A percentile compares a stretch with the other conserved stretches of the same genome.
Evolutionary conservation across 2,888 invertebrate genomes (phyloP).

Genomic region (Lasioglossum malachurum): DNA sequence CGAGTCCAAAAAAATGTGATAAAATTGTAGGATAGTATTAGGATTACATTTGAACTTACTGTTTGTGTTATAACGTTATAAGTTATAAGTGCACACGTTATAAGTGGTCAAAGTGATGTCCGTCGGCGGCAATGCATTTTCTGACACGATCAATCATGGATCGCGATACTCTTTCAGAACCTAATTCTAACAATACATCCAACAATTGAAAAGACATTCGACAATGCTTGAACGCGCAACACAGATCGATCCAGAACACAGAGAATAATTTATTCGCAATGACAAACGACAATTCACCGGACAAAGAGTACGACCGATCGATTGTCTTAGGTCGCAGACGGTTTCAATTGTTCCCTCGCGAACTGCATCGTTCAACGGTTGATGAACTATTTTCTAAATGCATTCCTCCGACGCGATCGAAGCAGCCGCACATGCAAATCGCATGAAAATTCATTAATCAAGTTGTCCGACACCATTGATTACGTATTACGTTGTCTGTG

Average conservation of each 20-base stretch:
- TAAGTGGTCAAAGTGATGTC: too few species aligned
- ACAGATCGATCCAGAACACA: neutral
- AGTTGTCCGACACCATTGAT: constrained; percentile 15
- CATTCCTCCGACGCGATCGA: neutral
- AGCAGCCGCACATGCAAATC: constrained; percentile 13
- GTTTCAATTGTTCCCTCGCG: neutral
- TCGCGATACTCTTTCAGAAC: too few species aligned
- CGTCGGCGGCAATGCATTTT: too few species aligned
- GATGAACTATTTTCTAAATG: constrained; percentile 22
- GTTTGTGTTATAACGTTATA: too few species aligned
- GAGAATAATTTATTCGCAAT: neutral
- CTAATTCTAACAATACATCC: neutral
- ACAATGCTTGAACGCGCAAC: neutral
- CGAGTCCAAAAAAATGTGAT: too few species aligned
- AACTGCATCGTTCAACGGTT: constrained; percentile 1
- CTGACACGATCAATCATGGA: too few species aligned
- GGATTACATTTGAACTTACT: too few species aligned
- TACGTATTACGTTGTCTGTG: constrained; percentile 37
- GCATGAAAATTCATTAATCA: constrained; percentile 11
- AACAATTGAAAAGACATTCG: neutral
- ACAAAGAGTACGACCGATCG: neutral
- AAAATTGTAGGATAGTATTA: too few species aligned
- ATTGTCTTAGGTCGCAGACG: neutral
- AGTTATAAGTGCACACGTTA: too few species aligned
- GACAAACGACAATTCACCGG: neutral